phyloP scores from a whole-genome alignment of 2,888 invertebrate genomes.

The Suillia variegata region DNA sequence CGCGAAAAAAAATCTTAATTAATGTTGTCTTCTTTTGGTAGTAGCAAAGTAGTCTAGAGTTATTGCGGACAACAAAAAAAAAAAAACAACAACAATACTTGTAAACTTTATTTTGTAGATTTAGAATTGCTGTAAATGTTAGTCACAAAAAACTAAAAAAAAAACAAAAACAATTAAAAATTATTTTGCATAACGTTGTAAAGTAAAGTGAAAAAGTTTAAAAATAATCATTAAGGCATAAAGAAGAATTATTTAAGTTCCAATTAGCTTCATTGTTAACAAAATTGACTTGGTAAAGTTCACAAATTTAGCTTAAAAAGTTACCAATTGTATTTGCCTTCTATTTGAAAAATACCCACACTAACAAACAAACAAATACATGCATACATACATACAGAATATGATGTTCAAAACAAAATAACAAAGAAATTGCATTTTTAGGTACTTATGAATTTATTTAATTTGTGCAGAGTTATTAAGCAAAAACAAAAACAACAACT shows the following conservation, averaged over 20 bases:
- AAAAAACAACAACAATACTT: neutral
- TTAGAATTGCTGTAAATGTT: conserved; percentile 15
- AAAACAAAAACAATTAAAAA: too few relatives aligned
- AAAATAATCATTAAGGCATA: too few relatives aligned
- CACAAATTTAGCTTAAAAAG: neutral
- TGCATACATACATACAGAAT: too few relatives aligned
- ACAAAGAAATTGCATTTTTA: neutral
- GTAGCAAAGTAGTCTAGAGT: neutral
- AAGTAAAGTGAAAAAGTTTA: too few relatives aligned
- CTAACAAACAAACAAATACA: neutral
- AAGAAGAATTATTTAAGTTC: conserved; percentile 18
- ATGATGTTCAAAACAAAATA: conserved; percentile 1
- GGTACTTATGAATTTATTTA: neutral
- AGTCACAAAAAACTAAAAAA: neutral
- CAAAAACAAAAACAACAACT: neutral
- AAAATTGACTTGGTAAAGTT: neutral
- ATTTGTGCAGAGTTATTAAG: neutral
- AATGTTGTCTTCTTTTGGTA: neutral
- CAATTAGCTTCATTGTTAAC: conserved; percentile 15
- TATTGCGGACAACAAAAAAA: neutral
- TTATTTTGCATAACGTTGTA: conserved; percentile 12
- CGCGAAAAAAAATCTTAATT: too few relatives aligned
- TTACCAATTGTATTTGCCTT: conserved; percentile 13
- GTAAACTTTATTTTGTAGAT: neutral
- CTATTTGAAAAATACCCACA: conserved; percentile 10